These are phyloP conservation scores for Caenorhabditis latens DNA, from an alignment of 1,140 invertebrate species.

Conservation along the genomic window DNA sequence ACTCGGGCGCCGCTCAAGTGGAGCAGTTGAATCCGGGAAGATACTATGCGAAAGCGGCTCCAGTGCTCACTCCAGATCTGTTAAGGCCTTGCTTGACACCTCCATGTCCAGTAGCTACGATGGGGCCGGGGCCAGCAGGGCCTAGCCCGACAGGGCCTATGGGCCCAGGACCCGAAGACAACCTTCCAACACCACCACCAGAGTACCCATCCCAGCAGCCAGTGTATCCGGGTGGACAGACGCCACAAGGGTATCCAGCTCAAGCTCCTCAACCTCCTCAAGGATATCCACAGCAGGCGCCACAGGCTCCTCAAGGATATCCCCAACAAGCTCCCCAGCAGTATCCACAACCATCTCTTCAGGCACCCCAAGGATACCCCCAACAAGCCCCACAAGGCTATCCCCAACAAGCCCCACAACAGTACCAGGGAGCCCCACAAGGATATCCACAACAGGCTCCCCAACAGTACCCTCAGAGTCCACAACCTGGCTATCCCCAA, in stretches of 20 bases:
- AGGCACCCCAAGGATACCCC: not conserved
- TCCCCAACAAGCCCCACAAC: not conserved
- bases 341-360: too few relatives aligned
- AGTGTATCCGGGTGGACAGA: not conserved
- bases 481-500: not conserved
- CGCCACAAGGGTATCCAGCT: conserved; percentile 23
- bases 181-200: conserved; percentile 32
- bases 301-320: not conserved
- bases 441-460: not conserved
- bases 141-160: not conserved
- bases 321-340: not conserved
- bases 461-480: too few relatives aligned
- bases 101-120: not conserved
- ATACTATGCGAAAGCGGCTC: conserved; percentile 39
- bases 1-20: not conserved
- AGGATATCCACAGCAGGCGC: not conserved
- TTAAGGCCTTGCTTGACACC: conserved; percentile 3
- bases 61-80: conserved; percentile 35
- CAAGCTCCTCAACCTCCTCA: not conserved
- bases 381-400: not conserved
- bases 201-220: not conserved
- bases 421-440: not conserved
- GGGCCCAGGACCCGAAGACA: conserved; percentile 1
- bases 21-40: conserved; percentile 46
- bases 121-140: not conserved